Conservation (phyloP, 2,113 vertebrate species). For the Emydura subglobosa region DNA sequence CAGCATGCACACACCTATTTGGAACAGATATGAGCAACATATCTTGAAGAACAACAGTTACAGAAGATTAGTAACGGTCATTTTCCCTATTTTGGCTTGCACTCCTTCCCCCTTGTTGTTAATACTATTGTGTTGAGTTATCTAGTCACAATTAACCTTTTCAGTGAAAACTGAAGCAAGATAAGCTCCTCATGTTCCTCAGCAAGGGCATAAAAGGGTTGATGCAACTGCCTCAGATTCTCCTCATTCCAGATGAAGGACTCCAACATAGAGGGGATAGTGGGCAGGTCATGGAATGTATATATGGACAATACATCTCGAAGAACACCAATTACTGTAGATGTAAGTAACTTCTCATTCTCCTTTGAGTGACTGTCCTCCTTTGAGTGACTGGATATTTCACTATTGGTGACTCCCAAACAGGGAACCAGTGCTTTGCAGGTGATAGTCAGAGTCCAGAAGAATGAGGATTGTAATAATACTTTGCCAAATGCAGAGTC, state of each 20-base stretch:
- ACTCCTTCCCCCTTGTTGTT: too few species aligned
- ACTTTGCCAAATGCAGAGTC: neutral
- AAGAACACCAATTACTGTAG: neutral
- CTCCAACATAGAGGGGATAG: neutral
- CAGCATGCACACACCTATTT: too few species aligned
- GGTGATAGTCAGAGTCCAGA: neutral
- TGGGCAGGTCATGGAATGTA: neutral
- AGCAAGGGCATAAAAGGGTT: neutral
- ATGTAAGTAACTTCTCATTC: neutral
- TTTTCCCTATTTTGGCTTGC: too few species aligned
- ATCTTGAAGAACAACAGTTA: too few species aligned
- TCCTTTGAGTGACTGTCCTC: neutral
- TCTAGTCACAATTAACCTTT: neutral
- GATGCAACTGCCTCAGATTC: neutral
- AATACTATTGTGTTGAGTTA: too few species aligned
- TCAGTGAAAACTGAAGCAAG: neutral
- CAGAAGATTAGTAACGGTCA: too few species aligned
- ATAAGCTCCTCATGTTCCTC: neutral
- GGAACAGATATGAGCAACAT: too few species aligned
- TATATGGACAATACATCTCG: neutral
- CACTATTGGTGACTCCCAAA: neutral
- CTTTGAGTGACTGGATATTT: neutral
- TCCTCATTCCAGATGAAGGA: neutral
- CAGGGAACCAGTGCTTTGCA: neutral
- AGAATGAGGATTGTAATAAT: neutral